Evolutionary conservation across 2,797 vertebrate genomes (phyloP), one percentile per base, ranked within the genome.

Genomic region (Pseudomugil tenellus): DNA sequence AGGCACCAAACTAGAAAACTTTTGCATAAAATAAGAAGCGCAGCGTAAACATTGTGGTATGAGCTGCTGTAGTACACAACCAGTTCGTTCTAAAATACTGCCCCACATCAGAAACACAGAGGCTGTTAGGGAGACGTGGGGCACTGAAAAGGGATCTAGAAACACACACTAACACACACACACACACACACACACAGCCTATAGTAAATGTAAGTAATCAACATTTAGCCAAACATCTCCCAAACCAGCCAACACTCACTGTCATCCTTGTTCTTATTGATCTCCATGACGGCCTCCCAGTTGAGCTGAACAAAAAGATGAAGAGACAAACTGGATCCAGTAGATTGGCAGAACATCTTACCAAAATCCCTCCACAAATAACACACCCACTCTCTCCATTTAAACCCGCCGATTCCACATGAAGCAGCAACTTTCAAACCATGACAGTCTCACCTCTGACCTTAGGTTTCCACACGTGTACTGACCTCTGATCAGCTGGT

Each of bases 211-310:
- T 68, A 34, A 19, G 49, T 61, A 74, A 37, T 49, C 59, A 59
- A 77, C 78, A 69, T 21, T 11, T 35, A 64, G 60, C 61, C 74
- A 54, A 49, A 74, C 67, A 58, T 69, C 68, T 67, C 63, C 43
- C 49, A 37, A 29, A 57, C 53, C 29, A 68, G 39, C 57, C 35
- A 65, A 68, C 68, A 90, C 91, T 89, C 89, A 90, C 88, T 76
- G 80, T 72, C 60, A 66, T 79, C 67, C 73, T 81, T 63, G 62
- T 74, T 85, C 51, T 60, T 37, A 65, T 67, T 77, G 53, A 67
- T 58, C 64, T 83, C 85, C 85, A 86, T 87, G 62, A 74, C 31
- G 76, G 69, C 57, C 51, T 71, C 46, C 65, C 54, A 71, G 64
- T 74, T 11, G 56, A 63, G 70, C 73, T 71, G 70, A 67, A 56